phyloP scores from a whole-genome alignment of 1,140 invertebrate species.

The Pinna nobilis region DNA sequence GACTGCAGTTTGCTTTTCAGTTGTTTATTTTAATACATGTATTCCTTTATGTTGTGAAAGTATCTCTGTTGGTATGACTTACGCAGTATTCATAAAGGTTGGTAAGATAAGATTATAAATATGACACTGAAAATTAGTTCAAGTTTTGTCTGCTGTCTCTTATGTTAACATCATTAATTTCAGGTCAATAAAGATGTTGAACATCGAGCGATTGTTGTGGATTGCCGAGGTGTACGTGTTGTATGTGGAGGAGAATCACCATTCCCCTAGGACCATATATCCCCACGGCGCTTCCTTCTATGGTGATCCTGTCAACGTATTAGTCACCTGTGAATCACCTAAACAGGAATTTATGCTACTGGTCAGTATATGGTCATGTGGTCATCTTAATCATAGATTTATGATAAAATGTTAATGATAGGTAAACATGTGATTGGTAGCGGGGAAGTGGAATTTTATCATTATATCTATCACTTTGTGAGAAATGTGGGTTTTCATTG shows the following conservation, averaged over 20 bases:
- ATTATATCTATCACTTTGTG: too few species aligned
- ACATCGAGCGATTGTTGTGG: slow-evolving; percentile 76
- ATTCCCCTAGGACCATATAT: slow-evolving; percentile 73
- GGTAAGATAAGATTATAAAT: too few species aligned
- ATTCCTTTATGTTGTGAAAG: too few species aligned
- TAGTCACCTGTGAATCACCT: slow-evolving; percentile 72
- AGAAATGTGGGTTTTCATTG: too few species aligned
- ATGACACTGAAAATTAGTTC: background rate
- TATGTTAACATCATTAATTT: slow-evolving; percentile 11
- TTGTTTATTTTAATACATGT: background rate
- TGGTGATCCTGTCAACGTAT: slow-evolving; percentile 75
- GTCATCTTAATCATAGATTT: too few species aligned
- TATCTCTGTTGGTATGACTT: too few species aligned
- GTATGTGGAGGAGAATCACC: slow-evolving; percentile 76
- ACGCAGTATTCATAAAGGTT: too few species aligned
- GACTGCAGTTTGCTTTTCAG: background rate
- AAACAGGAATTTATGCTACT: slow-evolving; percentile 74
- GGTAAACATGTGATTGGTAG: too few species aligned
- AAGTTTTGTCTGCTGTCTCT: background rate
- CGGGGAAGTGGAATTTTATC: too few species aligned
- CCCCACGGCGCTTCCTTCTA: slow-evolving; percentile 78
- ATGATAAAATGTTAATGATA: too few species aligned
- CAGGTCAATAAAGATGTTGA: slow-evolving; percentile 73
- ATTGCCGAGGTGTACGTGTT: slow-evolving; percentile 77
- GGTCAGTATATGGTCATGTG: slow-evolving; percentile 65